Evolutionary conservation across 2,888 invertebrate genomes (phyloP), one percentile per base, ranked within the genome.

Genomic region (Coelogynopora nodosa): DNA sequence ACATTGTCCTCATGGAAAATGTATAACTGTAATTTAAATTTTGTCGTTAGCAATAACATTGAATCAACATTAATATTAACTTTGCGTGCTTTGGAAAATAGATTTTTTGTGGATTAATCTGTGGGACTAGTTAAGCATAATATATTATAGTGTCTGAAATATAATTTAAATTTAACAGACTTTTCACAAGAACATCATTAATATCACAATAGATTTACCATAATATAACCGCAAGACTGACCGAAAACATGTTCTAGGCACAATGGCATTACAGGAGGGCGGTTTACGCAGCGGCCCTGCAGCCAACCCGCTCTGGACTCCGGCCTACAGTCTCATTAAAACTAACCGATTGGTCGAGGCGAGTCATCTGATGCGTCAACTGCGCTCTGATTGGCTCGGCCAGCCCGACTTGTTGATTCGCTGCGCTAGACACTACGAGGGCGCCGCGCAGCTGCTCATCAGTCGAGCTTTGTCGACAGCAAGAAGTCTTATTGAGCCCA

Each of bases 391-490:
- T n/a, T 93, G 93, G 93, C 87, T 92, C 84, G 89, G 89, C 29
- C 88, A 91, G 30, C 91, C 93, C 0, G 91, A 91, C 86, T 89
- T 90, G 30, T 88, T 93, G 87, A 91, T 93, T n/a, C 88, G 93
- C 87, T 93, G 93, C 26, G 93, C 93, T 0, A 89, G 93, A 31
- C 93, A 93, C 89, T 93, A 93, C 88, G 93, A 93, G 89, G 92
- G 93, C 0, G 93, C 93, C 0, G 92, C 92, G 0, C 92, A 93
- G 87, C 92, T 92, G 31, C 90, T 93, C 82, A 92, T 93, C 80
- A 89, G 92, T 86, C 90, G 91, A 84, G 92, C 92, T 85, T 92
- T 93, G 13, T 90, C 90, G 90, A 90, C 92, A 30, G 92, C 90
- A 0, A n/a, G 23, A 2, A 23, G 23, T 82, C 23, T 23, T 13